Conservation (phyloP, 2,113 vertebrate species). For the Dromaius novaehollandiae region DNA sequence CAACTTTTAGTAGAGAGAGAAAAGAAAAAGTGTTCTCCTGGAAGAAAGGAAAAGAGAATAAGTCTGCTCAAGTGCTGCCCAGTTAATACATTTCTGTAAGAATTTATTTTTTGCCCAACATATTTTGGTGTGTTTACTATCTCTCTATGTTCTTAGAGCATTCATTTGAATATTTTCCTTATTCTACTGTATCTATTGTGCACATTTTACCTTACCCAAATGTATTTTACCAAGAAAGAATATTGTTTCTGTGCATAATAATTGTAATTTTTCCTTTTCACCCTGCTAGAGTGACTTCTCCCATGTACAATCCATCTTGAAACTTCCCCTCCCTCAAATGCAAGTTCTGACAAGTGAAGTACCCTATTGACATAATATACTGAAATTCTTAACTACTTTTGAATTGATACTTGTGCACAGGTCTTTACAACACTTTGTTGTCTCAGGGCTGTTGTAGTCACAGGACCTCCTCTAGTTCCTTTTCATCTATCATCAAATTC, state of each 20-base stretch:
- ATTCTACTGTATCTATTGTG: background rate
- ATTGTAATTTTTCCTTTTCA: background rate
- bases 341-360: background rate
- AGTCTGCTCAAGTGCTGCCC: background rate
- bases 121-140: background rate
- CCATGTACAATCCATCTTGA: background rate
- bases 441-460: background rate
- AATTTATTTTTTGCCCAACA: background rate
- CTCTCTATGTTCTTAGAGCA: background rate
- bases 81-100: background rate
- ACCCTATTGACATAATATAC: background rate
- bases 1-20: background rate
- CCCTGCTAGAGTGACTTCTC: background rate
- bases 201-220: background rate
- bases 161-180: background rate
- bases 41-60: background rate
- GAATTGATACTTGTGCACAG: background rate
- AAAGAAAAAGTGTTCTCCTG: background rate
- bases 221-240: background rate
- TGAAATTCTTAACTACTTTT: background rate
- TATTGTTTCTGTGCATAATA: background rate
- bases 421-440: background rate
- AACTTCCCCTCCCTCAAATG: background rate
- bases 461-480: background rate
- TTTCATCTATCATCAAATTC: background rate